Evolutionary conservation across 2,797 vertebrate species (phyloP), one percentile per base, ranked within the genome.

Genomic region (Siniperca scherzeri): DNA sequence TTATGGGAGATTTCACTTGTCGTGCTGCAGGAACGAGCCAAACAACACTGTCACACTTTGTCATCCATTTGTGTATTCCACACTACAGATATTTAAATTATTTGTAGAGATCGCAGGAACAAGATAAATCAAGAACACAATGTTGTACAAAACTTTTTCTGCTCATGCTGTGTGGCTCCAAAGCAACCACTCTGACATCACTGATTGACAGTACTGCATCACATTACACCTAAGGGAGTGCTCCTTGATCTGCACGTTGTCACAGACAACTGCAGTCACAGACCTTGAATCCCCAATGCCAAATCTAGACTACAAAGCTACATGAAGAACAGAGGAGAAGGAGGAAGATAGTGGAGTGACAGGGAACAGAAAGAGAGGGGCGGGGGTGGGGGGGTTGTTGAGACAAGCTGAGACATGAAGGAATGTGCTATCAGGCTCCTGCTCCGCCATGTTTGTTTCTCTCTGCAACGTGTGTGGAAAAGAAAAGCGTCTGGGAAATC

Each of bases 341-440:
- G 30, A 62, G 68, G 55, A 56, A 50, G 59, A 73, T 14, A 30
- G 60, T 9, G 48, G 13, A 57, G 52, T 22, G 77, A 83, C 30
- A 14, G 11, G 74, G 60, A 44, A 3, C 50, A 5, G 48, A 68
- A 71, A 69, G 38, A 9, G 22, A 71, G 30, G 46, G 66, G 46
- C 21, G 22, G 17, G 38, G 7, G 33, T 8, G 1, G 9, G 46
- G 22, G 17, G 38, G 12, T 13, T 55, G 66, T 16, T 12, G 68
- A 80, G 81, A 85, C 55, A 83, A 84, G 84, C 70, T 75, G 70
- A 69, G 66, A 78, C 87, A 84, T 71, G 64, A 77, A 87, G 83
- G 83, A 90, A 92, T 89, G 82, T 74, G 80, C 72, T 40, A 83
- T 85, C 72, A 85, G 77, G 62, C 82, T 77, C 46, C 21, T 72